A percentile compares a stretch with the other conserved stretches of the same genome.
Conservation (phyloP, 2,113 vertebrate species). For the Spea bombifrons region DNA sequence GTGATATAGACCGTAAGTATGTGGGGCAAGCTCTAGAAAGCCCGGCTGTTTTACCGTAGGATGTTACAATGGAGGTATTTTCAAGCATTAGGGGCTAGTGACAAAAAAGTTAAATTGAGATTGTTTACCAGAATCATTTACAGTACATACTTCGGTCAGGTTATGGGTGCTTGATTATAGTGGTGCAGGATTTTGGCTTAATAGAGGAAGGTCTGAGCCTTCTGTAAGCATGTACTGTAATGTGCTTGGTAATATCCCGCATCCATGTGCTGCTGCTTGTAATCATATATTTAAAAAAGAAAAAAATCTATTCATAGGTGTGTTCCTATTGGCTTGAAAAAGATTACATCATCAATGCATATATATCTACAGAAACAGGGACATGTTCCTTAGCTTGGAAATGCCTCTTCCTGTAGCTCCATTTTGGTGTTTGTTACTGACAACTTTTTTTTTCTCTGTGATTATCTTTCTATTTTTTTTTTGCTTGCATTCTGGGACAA, state of each 20-base stretch:
- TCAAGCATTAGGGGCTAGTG: slow-evolving; percentile 70
- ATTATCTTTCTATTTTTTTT: slow-evolving; percentile 77
- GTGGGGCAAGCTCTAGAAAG: slow-evolving; percentile 63
- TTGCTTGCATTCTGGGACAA: slow-evolving; percentile 83
- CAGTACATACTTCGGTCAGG: slow-evolving; percentile 30
- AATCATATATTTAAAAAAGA: too few species aligned
- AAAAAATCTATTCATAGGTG: too few species aligned
- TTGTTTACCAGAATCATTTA: not conserved
- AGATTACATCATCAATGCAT: not conserved
- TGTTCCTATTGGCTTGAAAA: too few species aligned
- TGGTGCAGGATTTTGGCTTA: not conserved
- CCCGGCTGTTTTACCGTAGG: slow-evolving; percentile 69
- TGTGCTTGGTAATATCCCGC: not conserved
- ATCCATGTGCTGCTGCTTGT: too few species aligned
- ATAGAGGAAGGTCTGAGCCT: not conserved
- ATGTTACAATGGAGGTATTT: slow-evolving; percentile 72
- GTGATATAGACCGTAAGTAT: slow-evolving; percentile 98
- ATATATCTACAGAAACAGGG: slow-evolving; percentile 10
- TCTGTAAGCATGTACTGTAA: slow-evolving; percentile 9
- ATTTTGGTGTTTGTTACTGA: slow-evolving; percentile 78
- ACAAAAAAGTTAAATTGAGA: slow-evolving; percentile 23
- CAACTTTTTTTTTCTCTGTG: slow-evolving; percentile 84
- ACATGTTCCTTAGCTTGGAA: slow-evolving; percentile 73
- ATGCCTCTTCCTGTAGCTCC: slow-evolving; percentile 71
- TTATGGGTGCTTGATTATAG: slow-evolving; percentile 23